A percentile compares a stretch with the other conserved stretches of the same genome.
phyloP scores from a whole-genome alignment of 2,797 vertebrate genomes.

The Fringilla coelebs region DNA sequence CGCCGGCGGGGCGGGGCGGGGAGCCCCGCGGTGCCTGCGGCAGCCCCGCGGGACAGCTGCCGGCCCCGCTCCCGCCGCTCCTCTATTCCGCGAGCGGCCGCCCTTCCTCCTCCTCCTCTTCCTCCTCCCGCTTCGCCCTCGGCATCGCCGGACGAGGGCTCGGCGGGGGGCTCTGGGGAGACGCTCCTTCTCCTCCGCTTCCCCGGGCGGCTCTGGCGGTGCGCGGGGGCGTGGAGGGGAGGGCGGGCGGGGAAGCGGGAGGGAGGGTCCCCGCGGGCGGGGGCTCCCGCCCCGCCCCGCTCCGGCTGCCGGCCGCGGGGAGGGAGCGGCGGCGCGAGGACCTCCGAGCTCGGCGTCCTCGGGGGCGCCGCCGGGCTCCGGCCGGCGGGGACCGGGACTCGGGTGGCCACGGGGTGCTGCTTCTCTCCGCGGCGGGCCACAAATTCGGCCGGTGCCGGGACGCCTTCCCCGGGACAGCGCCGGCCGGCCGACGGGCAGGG shows the following conservation, averaged over 20 bases:
- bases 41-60: neutral
- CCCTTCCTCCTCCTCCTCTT: neutral
- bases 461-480: neutral
- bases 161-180: neutral
- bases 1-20: neutral
- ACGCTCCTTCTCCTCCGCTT: neutral
- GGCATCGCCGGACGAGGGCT: neutral
- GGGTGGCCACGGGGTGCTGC: rapidly evolving
- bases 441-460: neutral
- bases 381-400: neutral
- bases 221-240: neutral
- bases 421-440: too few relatives aligned
- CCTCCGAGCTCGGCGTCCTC: neutral
- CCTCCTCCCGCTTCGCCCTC: neutral
- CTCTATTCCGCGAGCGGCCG: neutral
- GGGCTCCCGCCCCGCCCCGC: neutral
- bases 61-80: neutral
- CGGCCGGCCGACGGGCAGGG: neutral
- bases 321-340: neutral
- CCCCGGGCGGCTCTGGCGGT: slow-evolving; percentile 5
- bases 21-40: neutral
- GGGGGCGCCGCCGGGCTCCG: too few relatives aligned
- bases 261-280: neutral
- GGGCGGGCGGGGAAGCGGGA: neutral
- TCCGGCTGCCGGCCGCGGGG: neutral